Percentiles rank a stretch among this genome's conserved stretches.
Conservation (phyloP, 2,888 invertebrate genomes). For the Homarus gammarus region DNA sequence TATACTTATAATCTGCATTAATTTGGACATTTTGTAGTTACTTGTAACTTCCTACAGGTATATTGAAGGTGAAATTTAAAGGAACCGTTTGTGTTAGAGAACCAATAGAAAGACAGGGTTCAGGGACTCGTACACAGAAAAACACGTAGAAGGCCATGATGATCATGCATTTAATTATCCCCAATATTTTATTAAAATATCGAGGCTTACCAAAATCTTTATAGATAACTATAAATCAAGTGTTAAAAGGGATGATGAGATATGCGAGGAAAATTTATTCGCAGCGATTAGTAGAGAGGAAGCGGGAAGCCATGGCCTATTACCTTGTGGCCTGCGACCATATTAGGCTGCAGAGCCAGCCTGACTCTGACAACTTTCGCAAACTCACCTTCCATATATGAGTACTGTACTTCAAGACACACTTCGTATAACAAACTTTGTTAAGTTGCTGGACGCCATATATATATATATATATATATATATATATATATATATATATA, state of each 20-base stretch:
- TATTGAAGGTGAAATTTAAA: no score
- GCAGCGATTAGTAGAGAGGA: not conserved
- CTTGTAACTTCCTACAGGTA: not conserved
- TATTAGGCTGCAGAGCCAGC: not conserved
- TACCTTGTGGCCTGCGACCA: not conserved
- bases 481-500: no score
- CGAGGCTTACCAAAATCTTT: no score
- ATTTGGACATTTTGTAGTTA: not conserved
- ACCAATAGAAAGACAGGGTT: not conserved
- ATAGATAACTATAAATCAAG: not conserved
- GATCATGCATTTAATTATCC: not conserved
- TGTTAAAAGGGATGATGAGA: not conserved
- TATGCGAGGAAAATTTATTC: no score
- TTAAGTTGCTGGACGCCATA: not conserved
- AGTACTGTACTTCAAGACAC: not conserved
- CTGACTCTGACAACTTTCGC: constrained; percentile 35
- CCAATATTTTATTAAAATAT: no score
- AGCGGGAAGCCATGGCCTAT: not conserved
- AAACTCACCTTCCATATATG: constrained; percentile 18
- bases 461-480: not conserved
- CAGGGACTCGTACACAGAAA: not conserved
- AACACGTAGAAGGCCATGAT: not conserved
- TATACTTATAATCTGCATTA: no score
- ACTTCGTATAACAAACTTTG: not conserved
- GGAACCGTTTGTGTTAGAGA: not conserved